Base-by-base conservation (phyloP, 1,140 invertebrate genomes). In the Brachionus calyciflorus region DNA sequence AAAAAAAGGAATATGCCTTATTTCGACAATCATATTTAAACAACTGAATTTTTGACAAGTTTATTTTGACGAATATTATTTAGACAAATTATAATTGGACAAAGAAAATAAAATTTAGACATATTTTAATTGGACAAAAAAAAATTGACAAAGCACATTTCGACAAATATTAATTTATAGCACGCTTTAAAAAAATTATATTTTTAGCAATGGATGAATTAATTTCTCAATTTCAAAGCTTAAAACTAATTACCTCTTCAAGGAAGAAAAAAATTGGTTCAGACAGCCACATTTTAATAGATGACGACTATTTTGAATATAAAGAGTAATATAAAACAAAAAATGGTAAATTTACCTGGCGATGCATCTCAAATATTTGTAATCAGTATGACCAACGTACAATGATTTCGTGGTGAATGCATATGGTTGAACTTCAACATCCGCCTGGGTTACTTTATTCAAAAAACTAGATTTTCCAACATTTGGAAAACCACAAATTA, bases 391-490 rank as follows among this genome's bases (percentile, higher is more conserved):
- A 49, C 97, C 97, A 28, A 99, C 94, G 84, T 95, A 99, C 10
- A 99, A 85, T 30, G 94, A 96, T 86, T 99, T 99, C 0, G 97
- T 99, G 24, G 96, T 99, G 83, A 99, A 99, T 3, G 96, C 95
- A 85, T 99, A 99, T 0, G 96, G 96, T 83, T 99, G 96, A 0
- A 99, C 96, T 83, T 99, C 97, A 6, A 99, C 97, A 87, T 99
- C 96, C n/a, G 97, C 97, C 75, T 95, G 87, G 6, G 96, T 99
- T 84, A 93, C 91, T 88, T 98, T 97, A 84, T 99, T 99, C 51
- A 99, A 96, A 81, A 99, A 99, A 80, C 94, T 98, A n/a, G 95
- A 98, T 81, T 99, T 99, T 80, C 97, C 97, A 63, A 99, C 97
- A 86, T 99, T 99, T 10, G 97, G 97, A 84, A 98, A 99, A 14